These are phyloP conservation scores for Chondrilla cf. caribensis DNA, from an alignment of 37 sponge, comb jelly and placozoan species.

Conservation along the genomic window DNA sequence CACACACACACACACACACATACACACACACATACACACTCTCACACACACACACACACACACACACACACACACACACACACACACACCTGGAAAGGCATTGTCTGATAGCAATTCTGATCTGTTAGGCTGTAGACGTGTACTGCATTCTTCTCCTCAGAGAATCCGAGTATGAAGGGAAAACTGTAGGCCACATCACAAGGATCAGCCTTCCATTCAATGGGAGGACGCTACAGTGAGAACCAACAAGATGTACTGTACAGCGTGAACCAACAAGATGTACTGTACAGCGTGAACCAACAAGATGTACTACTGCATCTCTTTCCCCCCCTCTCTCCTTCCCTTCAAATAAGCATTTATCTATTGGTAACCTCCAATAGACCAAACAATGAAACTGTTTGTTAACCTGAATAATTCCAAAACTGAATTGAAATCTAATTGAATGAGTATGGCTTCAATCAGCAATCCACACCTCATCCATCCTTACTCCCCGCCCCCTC, in stretches of 20 bases:
- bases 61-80: too few relatives aligned
- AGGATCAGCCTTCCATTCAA: slow-evolving; percentile 28
- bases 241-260: too few relatives aligned
- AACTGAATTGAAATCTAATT: too few relatives aligned
- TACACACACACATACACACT: neutral
- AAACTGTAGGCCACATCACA: slow-evolving; percentile 48
- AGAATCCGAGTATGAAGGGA: slow-evolving; percentile 59
- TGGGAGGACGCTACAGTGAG: slow-evolving; percentile 17
- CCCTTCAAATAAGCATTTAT: too few relatives aligned
- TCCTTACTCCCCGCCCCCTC: too few relatives aligned
- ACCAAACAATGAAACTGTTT: too few relatives aligned
- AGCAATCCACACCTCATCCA: too few relatives aligned
- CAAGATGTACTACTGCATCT: neutral
- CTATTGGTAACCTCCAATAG: too few relatives aligned
- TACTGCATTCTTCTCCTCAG: slow-evolving; percentile 17
- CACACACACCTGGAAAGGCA: slow-evolving; percentile 56
- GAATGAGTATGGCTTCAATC: too few relatives aligned
- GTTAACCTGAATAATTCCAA: too few relatives aligned
- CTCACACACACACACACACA: too few relatives aligned
- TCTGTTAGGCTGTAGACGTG: slow-evolving; percentile 56
- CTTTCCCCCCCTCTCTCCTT: too few relatives aligned
- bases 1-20: neutral
- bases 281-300: neutral
- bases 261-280: neutral
- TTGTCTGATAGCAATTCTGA: slow-evolving; percentile 57